phyloP scores from a whole-genome alignment of 1,140 invertebrate species.

The Pygmarrhopalites habei region DNA sequence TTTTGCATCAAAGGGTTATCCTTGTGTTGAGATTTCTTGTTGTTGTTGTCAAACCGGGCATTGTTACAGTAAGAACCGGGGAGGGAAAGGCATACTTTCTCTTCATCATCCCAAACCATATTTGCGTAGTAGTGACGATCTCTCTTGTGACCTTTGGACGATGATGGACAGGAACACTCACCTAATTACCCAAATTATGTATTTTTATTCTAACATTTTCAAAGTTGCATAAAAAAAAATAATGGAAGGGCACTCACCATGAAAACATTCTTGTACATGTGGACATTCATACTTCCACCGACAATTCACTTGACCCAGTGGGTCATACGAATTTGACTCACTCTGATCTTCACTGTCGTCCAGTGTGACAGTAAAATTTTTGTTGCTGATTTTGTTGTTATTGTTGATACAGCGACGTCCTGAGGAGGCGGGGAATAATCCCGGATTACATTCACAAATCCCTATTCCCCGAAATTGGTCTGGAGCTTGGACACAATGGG shows the following conservation, averaged over 20 bases:
- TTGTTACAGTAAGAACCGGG: slow-evolving; percentile 1
- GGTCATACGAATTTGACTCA: no score
- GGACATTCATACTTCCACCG: background rate
- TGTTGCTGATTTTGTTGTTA: no score
- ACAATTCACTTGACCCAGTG: no score
- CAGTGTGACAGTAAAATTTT: no score
- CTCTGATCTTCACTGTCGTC: no score
- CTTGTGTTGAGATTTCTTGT: no score
- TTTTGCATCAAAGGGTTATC: background rate
- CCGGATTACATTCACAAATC: background rate
- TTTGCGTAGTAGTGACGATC: background rate
- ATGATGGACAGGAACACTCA: no score
- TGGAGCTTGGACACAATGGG: background rate
- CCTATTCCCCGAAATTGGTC: background rate
- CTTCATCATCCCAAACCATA: slow-evolving; percentile 4
- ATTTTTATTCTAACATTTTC: no score
- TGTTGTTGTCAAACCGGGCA: background rate
- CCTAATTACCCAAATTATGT: no score
- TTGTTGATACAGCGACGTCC: background rate
- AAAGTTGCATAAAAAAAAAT: no score
- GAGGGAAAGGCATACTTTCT: background rate
- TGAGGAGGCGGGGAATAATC: background rate
- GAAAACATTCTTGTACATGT: slow-evolving; percentile 1
- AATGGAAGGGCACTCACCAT: background rate
- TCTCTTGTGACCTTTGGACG: background rate